Evolutionary conservation across 2,797 vertebrate genomes (phyloP).

Genomic region (Tinamus major): DNA sequence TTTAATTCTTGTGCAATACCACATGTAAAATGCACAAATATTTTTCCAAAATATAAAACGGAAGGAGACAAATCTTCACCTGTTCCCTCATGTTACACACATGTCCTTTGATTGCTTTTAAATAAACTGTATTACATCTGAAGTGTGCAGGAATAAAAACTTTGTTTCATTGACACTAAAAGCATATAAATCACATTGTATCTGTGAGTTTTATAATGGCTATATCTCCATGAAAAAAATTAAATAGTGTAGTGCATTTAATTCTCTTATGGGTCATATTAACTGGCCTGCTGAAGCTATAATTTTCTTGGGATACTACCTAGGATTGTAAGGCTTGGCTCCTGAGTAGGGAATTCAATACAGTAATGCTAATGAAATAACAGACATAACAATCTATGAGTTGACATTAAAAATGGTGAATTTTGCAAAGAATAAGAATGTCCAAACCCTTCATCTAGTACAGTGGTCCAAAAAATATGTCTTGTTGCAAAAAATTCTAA

Average conservation of each 20-base stretch:
- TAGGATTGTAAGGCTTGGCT: not conserved
- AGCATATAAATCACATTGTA: not conserved
- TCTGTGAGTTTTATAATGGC: not conserved
- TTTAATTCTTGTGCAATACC: not conserved
- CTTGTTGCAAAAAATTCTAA: not conserved
- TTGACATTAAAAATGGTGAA: not conserved
- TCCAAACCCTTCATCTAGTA: not conserved
- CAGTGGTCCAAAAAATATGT: not conserved
- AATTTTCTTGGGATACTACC: not conserved
- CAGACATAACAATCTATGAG: not conserved
- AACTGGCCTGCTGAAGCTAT: not conserved
- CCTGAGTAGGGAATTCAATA: not conserved
- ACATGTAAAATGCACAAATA: not conserved
- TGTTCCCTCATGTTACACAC: not conserved
- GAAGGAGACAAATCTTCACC: not conserved
- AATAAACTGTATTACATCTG: not conserved
- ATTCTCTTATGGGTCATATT: not conserved
- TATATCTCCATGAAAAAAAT: not conserved
- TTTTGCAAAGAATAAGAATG: not conserved
- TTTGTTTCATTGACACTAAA: not conserved
- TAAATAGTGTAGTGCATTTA: not conserved
- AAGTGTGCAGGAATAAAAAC: not conserved
- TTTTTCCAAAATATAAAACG: not conserved
- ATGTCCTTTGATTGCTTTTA: not conserved
- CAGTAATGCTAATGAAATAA: not conserved